A percentile compares a stretch with the other conserved stretches of the same genome.
Conservation (phyloP, 1,140 invertebrate genomes). For the Brevipalpus yothersi region DNA sequence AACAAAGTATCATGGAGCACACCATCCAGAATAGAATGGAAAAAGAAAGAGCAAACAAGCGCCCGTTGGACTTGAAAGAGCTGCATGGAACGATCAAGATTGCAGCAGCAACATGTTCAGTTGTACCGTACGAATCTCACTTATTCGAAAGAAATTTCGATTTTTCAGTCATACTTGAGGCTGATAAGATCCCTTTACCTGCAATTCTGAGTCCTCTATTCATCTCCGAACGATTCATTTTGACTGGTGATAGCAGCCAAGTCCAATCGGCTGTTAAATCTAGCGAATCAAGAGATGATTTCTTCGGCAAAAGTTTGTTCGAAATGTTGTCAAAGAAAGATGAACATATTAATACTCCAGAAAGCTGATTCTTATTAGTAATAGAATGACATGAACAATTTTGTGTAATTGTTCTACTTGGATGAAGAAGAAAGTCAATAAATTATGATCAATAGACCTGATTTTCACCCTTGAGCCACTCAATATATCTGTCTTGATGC, state of each 20-base stretch:
- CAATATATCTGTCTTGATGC: too few relatives aligned
- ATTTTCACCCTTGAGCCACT: too few relatives aligned
- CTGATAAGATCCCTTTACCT: slow-evolving; percentile 29
- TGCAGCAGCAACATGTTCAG: slow-evolving; percentile 66
- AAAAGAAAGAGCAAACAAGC: slow-evolving; percentile 15
- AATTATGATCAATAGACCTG: too few relatives aligned
- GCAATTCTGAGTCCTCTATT: slow-evolving; percentile 13
- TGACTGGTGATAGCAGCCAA: slow-evolving; percentile 90
- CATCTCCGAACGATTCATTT: slow-evolving; percentile 40
- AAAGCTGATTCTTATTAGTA: too few relatives aligned
- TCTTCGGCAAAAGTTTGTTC: too few relatives aligned
- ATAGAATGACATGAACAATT: too few relatives aligned
- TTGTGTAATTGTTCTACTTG: too few relatives aligned
- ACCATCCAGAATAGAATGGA: slow-evolving; percentile 21
- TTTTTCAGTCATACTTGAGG: slow-evolving; percentile 79
- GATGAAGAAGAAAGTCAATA: too few relatives aligned
- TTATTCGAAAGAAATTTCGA: slow-evolving; percentile 49
- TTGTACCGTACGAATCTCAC: slow-evolving; percentile 38
- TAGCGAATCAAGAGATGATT: too few relatives aligned
- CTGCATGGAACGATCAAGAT: slow-evolving; percentile 45
- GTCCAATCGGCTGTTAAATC: too few relatives aligned
- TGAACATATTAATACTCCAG: too few relatives aligned
- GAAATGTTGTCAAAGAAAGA: too few relatives aligned
- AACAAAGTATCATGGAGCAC: slow-evolving; percentile 26
- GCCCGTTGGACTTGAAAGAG: slow-evolving; percentile 32